Percentiles rank a stretch among this genome's conserved stretches.
Conservation (phyloP, 2,888 invertebrate genomes). For the Nomada ferruginata region DNA sequence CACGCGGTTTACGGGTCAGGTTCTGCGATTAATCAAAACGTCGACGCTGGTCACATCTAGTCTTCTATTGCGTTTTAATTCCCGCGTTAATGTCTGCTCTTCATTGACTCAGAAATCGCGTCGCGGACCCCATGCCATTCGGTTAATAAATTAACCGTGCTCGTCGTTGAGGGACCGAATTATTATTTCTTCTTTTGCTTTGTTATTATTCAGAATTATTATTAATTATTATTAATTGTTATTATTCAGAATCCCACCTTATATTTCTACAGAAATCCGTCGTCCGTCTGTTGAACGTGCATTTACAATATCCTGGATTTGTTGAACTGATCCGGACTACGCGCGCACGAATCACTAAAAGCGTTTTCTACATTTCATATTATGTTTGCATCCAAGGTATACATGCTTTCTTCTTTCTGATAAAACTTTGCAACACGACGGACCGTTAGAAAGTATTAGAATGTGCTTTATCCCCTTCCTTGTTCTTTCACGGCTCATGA, state of each 20-base stretch:
- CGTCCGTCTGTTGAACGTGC: too few species aligned
- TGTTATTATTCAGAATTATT: too few species aligned
- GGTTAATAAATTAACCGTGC: constrained; percentile 30
- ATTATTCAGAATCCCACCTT: too few species aligned
- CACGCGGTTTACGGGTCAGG: constrained; percentile 5
- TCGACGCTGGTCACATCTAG: constrained; percentile 39
- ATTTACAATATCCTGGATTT: too few species aligned
- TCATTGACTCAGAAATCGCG: constrained; percentile 22
- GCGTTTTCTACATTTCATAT: too few species aligned
- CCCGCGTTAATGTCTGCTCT: constrained; percentile 35
- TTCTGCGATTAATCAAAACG: constrained; percentile 72
- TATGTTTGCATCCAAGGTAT: not conserved
- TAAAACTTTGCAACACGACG: constrained; percentile 4
- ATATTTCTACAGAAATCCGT: too few species aligned
- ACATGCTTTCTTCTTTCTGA: too few species aligned
- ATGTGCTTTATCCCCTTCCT: not conserved
- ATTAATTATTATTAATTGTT: too few species aligned
- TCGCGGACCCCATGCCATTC: not conserved
- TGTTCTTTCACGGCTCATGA: not conserved
- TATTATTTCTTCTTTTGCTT: constrained; percentile 13
- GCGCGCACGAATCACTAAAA: too few species aligned
- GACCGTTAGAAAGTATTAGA: constrained; percentile 23
- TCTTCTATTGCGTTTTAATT: constrained; percentile 55
- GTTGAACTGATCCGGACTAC: too few species aligned
- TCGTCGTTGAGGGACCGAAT: not conserved